These are phyloP conservation scores for Battus philenor DNA, from an alignment of 1,140 invertebrate genomes.

Conservation along the genomic window DNA sequence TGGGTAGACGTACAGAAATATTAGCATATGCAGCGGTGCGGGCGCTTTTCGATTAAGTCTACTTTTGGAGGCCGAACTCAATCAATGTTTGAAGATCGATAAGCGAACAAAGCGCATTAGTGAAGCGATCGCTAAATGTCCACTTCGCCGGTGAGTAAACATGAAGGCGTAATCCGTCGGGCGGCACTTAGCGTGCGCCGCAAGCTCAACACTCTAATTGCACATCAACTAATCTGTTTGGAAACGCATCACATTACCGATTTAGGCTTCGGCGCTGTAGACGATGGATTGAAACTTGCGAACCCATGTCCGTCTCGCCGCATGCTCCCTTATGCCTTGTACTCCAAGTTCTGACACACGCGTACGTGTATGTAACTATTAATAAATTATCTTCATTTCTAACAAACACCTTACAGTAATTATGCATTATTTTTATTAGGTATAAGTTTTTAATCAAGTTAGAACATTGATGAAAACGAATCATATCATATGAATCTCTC, in stretches of 20 bases:
- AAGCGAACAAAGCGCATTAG: slow-evolving; percentile 55
- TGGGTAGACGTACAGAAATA: too few species aligned
- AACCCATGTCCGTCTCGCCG: neutral
- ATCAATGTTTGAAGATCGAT: slow-evolving; percentile 52
- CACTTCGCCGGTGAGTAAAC: slow-evolving; percentile 60
- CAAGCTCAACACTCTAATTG: slow-evolving; percentile 66
- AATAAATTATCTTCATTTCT: too few species aligned
- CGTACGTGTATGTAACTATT: too few species aligned
- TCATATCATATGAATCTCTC: too few species aligned
- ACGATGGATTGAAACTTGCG: neutral
- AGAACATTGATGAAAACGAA: too few species aligned
- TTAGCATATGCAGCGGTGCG: too few species aligned
- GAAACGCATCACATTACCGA: slow-evolving; percentile 50
- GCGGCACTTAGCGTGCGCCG: slow-evolving; percentile 63
- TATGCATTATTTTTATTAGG: too few species aligned
- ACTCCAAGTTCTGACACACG: too few species aligned
- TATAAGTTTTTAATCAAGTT: too few species aligned
- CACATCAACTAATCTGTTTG: slow-evolving; percentile 67
- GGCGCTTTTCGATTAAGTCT: slow-evolving; percentile 3
- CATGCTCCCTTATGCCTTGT: too few species aligned
- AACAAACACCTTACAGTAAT: too few species aligned
- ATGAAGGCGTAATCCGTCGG: slow-evolving; percentile 66
- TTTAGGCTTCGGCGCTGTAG: slow-evolving; percentile 26
- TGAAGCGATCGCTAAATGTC: slow-evolving; percentile 55
- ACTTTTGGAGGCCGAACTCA: slow-evolving; percentile 19